Conservation (phyloP, 1,140 invertebrate species). For the Mylabris phalerata region DNA sequence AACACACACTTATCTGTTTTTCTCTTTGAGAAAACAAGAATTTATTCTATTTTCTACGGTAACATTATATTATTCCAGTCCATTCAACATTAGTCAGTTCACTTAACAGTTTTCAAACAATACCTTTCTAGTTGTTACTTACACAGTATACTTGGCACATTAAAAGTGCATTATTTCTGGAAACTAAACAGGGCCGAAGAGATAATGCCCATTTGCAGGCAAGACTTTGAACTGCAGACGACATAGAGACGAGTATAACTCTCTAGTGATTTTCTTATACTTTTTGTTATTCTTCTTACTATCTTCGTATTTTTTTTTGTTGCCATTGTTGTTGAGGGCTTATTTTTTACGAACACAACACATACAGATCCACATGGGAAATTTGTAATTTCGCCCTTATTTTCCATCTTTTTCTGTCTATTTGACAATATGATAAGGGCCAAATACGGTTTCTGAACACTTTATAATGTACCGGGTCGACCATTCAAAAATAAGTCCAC, state of each 20-base stretch:
- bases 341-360: constrained; percentile 20
- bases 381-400: constrained; percentile 33
- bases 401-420: constrained; percentile 24
- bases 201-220: constrained; percentile 26
- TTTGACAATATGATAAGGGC: background rate
- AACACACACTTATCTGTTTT: too few relatives aligned
- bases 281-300: too few relatives aligned
- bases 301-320: too few relatives aligned
- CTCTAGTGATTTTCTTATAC: too few relatives aligned
- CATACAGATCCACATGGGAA: constrained; percentile 29
- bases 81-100: constrained; percentile 23
- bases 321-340: too few relatives aligned
- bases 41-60: constrained; percentile 5
- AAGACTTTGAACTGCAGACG: constrained; percentile 14
- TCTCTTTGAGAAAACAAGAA: background rate
- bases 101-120: constrained; percentile 13
- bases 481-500: too few relatives aligned
- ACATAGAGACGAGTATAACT: too few relatives aligned
- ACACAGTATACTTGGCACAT: constrained; percentile 20
- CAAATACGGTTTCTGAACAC: too few relatives aligned
- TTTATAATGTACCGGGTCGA: too few relatives aligned
- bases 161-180: constrained; percentile 36
- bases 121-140: too few relatives aligned
- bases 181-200: constrained; percentile 37
- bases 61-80: constrained; percentile 16